A percentile compares a stretch with the other conserved stretches of the same genome.
Evolutionary conservation across 2,888 invertebrate species (phyloP).

Genomic region (Eurytoma adleriae): DNA sequence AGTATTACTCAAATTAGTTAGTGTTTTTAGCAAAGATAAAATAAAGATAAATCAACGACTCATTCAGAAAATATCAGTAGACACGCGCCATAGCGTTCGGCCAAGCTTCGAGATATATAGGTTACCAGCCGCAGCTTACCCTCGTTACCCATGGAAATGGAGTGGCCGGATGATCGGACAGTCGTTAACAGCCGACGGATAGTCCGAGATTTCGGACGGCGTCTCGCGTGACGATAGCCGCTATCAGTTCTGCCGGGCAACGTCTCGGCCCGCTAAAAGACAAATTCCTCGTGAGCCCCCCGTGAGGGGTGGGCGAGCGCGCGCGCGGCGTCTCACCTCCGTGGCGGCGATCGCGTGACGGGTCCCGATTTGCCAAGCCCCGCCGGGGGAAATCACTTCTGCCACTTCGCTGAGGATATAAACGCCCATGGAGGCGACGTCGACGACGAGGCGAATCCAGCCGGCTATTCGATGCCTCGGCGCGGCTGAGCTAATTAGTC

Average conservation of each 20-base stretch:
- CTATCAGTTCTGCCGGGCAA: background rate
- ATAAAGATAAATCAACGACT: background rate
- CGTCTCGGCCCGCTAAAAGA: background rate
- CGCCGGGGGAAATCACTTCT: slow-evolving; percentile 26
- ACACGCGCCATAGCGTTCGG: no score
- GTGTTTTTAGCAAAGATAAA: background rate
- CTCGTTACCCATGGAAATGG: no score
- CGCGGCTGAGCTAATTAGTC: slow-evolving; percentile 33
- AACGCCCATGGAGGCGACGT: slow-evolving; percentile 3
- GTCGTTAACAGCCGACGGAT: background rate
- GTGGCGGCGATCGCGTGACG: slow-evolving; percentile 42
- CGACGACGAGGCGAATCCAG: background rate
- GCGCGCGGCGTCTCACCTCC: background rate
- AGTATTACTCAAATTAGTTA: no score
- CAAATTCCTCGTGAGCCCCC: slow-evolving; percentile 13
- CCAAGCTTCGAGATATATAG: no score
- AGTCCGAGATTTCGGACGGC: background rate
- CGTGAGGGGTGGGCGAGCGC: background rate
- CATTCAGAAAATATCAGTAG: no score
- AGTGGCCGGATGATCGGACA: no score
- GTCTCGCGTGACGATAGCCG: slow-evolving; percentile 5
- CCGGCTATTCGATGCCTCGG: slow-evolving; percentile 13
- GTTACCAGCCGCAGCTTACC: no score
- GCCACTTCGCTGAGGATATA: background rate
- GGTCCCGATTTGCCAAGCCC: slow-evolving; percentile 30